These are phyloP conservation scores for Spizaetus ornatus DNA, from an alignment of 2,113 vertebrate genomes.

Conservation along the genomic window DNA sequence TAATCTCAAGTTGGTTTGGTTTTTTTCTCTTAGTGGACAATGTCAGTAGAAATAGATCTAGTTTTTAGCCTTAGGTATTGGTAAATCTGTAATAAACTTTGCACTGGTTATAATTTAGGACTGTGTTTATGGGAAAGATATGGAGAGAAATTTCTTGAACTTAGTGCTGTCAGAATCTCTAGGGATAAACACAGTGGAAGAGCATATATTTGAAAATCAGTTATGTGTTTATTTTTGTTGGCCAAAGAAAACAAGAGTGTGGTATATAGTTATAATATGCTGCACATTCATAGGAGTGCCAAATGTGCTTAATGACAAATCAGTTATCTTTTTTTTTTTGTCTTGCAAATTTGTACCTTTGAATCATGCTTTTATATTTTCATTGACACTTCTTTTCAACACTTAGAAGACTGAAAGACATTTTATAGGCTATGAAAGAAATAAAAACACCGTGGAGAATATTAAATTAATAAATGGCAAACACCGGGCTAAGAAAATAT, in stretches of 20 bases:
- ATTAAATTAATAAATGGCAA: neutral
- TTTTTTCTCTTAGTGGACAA: neutral
- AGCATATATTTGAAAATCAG: neutral
- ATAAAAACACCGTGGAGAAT: neutral
- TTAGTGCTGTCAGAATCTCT: constrained; percentile 2
- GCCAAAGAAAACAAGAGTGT: neutral
- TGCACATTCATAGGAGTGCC: neutral
- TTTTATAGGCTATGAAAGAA: neutral
- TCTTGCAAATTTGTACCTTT: neutral
- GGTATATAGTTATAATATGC: neutral
- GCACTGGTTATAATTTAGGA: neutral
- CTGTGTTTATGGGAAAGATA: neutral
- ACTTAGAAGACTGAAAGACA: neutral
- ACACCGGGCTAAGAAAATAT: neutral
- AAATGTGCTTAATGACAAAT: neutral
- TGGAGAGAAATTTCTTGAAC: constrained; percentile 14
- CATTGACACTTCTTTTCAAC: neutral
- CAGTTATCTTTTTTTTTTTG: neutral
- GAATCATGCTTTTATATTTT: constrained; percentile 8
- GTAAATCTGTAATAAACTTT: neutral
- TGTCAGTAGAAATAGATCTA: neutral
- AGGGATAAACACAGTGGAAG: neutral
- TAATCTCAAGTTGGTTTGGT: neutral
- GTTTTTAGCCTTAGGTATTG: neutral
- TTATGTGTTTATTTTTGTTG: constrained; percentile 13